Percentiles rank a stretch among this genome's conserved stretches.
phyloP scores from a whole-genome alignment of 2,797 vertebrate species.

The Fratercula arctica region DNA sequence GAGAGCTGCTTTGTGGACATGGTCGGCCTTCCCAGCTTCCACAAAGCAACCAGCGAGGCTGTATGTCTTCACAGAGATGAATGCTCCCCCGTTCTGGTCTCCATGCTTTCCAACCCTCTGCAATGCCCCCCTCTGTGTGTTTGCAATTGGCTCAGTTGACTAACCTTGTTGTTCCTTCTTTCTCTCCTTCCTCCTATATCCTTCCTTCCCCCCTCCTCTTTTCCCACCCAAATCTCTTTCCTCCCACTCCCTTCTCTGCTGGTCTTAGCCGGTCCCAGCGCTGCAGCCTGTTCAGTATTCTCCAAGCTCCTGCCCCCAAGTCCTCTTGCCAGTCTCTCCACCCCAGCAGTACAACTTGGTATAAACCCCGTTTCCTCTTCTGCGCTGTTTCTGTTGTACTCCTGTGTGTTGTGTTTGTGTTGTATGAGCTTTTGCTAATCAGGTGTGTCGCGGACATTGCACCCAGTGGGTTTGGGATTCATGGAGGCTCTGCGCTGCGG shows the following conservation, averaged over 20 bases:
- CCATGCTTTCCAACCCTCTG: conserved; percentile 8
- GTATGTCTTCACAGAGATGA: neutral
- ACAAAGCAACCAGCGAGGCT: neutral
- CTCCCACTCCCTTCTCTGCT: conserved; percentile 41
- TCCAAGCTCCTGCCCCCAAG: conserved; percentile 97
- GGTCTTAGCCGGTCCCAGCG: conserved; percentile 89
- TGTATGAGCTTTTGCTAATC: conserved; percentile 30
- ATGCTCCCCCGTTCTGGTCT: neutral
- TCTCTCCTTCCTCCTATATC: conserved; percentile 33
- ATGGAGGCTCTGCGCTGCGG: neutral
- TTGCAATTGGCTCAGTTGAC: conserved; percentile 42
- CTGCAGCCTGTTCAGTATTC: conserved; percentile 96
- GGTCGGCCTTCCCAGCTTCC: neutral
- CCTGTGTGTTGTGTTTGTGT: conserved; percentile 34
- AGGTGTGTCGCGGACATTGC: neutral
- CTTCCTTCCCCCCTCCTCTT: neutral
- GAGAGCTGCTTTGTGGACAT: neutral
- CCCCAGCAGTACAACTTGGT: conserved; percentile 99
- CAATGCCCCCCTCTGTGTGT: neutral
- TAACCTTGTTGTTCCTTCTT: conserved; percentile 76
- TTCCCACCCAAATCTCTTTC: conserved; percentile 23
- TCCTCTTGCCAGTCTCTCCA: conserved; percentile 98
- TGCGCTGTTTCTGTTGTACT: conserved; percentile 53
- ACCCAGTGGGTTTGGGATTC: neutral
- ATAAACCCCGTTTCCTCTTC: conserved; percentile 77